A percentile compares a stretch with the other conserved stretches of the same genome.
phyloP scores from a whole-genome alignment of 2,113 vertebrate genomes.

The Labeo catla region DNA sequence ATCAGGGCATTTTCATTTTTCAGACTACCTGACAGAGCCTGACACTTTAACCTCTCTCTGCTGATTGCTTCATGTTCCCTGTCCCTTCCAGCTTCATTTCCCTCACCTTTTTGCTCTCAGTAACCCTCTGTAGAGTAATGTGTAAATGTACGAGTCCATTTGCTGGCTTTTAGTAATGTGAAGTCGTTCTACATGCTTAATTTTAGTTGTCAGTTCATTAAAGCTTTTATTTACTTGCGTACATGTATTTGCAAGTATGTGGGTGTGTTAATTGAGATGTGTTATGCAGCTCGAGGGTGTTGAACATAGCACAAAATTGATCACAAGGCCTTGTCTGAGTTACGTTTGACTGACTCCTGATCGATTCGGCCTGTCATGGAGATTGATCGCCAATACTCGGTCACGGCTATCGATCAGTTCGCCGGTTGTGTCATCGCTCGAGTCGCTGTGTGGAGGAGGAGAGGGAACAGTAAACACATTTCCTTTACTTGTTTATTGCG shows the following conservation, averaged over 20 bases:
- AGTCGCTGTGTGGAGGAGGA: constrained; percentile 53
- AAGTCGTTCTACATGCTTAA: constrained; percentile 12
- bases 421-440: constrained; percentile 58
- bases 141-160: constrained; percentile 19
- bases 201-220: constrained; percentile 34
- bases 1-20: constrained; percentile 34
- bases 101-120: background rate
- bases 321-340: constrained; percentile 54
- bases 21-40: constrained; percentile 4
- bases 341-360: constrained; percentile 64
- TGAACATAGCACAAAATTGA: constrained; percentile 54
- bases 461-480: constrained; percentile 27
- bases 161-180: background rate
- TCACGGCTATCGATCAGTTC: constrained; percentile 66
- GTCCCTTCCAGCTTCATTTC: background rate
- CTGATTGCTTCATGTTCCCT: constrained; percentile 30
- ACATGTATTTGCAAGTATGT: constrained; percentile 29
- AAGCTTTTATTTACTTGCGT: constrained; percentile 20
- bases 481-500: constrained; percentile 40
- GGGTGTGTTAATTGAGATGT: constrained; percentile 58
- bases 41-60: constrained; percentile 29
- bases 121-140: background rate
- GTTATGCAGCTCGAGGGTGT: constrained; percentile 48
- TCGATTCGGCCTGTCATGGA: constrained; percentile 71
- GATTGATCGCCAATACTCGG: constrained; percentile 71